Percentiles rank a stretch among this genome's conserved stretches.
Conservation (phyloP, 2,797 vertebrate genomes). For the Apodemus agrarius region DNA sequence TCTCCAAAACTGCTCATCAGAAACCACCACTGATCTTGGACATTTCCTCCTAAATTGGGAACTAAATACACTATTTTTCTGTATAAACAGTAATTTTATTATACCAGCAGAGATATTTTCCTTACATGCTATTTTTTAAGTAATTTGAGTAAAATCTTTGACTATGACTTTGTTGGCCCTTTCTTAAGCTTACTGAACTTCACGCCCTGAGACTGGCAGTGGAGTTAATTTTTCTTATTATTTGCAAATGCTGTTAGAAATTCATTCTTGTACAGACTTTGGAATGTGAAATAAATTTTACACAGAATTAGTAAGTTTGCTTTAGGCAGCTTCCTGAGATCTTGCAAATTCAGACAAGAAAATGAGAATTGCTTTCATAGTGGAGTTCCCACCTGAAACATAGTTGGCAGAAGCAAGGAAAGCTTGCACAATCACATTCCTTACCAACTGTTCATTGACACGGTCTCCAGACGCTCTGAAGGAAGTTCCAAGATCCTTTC, state of each 20-base stretch:
- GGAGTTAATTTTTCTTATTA: conserved; percentile 60
- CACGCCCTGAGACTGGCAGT: not conserved
- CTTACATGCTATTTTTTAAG: conserved; percentile 31
- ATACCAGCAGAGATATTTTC: not conserved
- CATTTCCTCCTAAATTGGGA: not conserved
- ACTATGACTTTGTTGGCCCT: not conserved
- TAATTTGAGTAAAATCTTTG: conserved; percentile 52
- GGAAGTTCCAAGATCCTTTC: conserved; percentile 16
- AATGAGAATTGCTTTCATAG: conserved; percentile 67
- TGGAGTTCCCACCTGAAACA: conserved; percentile 52
- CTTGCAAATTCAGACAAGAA: conserved; percentile 62
- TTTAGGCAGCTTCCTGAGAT: conserved; percentile 66
- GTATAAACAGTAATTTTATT: not conserved
- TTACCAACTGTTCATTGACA: conserved; percentile 63
- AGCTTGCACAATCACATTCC: conserved; percentile 60
- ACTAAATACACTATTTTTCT: not conserved
- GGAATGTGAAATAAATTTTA: conserved; percentile 50
- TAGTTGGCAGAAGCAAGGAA: conserved; percentile 51
- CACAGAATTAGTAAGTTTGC: conserved; percentile 62
- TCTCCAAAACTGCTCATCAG: not conserved
- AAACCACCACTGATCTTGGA: not conserved
- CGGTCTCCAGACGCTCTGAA: conserved; percentile 57
- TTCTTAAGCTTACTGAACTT: conserved; percentile 40
- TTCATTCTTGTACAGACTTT: conserved; percentile 61
- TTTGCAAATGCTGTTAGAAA: conserved; percentile 49